Base-by-base conservation (phyloP, 2,797 vertebrate genomes). In the Lepilemur septentrionalis region DNA sequence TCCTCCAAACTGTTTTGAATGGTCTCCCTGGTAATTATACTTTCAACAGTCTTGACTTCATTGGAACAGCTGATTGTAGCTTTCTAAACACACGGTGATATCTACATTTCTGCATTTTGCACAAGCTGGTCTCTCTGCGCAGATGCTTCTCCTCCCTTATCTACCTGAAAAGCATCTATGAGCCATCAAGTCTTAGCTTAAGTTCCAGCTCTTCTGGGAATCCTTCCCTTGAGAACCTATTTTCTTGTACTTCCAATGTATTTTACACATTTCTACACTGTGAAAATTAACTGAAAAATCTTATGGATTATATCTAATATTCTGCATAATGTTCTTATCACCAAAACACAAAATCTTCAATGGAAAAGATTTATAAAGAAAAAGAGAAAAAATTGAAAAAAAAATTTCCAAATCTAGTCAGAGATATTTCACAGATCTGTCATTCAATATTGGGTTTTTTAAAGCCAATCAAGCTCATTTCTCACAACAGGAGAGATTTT, bases 1-100 rank as follows among this genome's bases (percentile, higher is more conserved):
- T 89, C 13, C 38, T 94, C 6, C 38, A 83, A 89, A 91, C 1
- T 83, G 46, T 76, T 94, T 91, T 85, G 43, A 92, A 78, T 73
- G 38, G 4, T 73, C 46, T 91, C 12, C 32, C 8, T 94, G 13
- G 20, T 84, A 35, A 61, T 52, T 80, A 17, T 59, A 83, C 55
- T 76, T 63, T 84, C 43, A 18, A 55, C 67, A 84, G 30, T 38
- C 41, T 90, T 78, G 32, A 50, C 13, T 75, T 73, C 20, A 20
- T 30, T 79, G 46, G 30, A 59, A 78, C 43, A 90, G 59, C 55
- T 43, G 23, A 17, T 48, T 81, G 30, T 61, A 65, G 30, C 90
- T 78, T n/a, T 89, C 25, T 35, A 69, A 80, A 90, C 5, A 59
- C 9, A 30, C 7, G 10, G 5, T 22, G 3, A 46, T 4, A 61